These are phyloP conservation scores for Colostygia pectinataria DNA, from an alignment of 2,888 invertebrate genomes.

Conservation along the genomic window DNA sequence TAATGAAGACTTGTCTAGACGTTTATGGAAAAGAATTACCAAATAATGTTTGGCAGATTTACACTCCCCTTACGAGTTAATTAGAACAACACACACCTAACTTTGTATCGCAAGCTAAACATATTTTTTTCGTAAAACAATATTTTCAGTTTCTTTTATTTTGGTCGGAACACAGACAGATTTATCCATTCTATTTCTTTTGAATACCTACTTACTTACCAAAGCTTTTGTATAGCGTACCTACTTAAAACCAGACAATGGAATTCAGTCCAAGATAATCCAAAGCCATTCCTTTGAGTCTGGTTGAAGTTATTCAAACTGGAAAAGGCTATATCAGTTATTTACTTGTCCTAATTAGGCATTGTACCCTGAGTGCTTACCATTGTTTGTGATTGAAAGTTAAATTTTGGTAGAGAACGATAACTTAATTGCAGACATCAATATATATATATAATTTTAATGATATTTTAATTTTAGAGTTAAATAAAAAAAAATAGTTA, in stretches of 20 bases:
- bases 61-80: constrained; percentile 51
- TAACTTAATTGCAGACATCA: no score
- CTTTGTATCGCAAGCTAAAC: neutral
- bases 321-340: neutral
- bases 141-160: neutral
- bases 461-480: no score
- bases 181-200: constrained; percentile 12
- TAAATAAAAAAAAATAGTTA: no score
- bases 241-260: constrained; percentile 17
- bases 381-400: no score
- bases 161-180: neutral
- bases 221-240: constrained; percentile 13
- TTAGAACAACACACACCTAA: constrained; percentile 1
- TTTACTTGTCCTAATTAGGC: neutral
- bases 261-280: constrained; percentile 16
- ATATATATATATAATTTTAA: no score
- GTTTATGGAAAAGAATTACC: constrained; percentile 67
- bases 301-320: constrained; percentile 12
- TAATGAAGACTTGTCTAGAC: constrained; percentile 70
- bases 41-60: constrained; percentile 72
- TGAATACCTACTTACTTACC: constrained; percentile 13
- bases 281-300: constrained; percentile 18
- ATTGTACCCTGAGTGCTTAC: no score
- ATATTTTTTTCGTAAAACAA: neutral
- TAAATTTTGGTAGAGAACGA: no score